Percentiles rank a stretch among this genome's conserved stretches.
Conservation (phyloP, 2,888 invertebrate species). For the Platycnemis pennipes region DNA sequence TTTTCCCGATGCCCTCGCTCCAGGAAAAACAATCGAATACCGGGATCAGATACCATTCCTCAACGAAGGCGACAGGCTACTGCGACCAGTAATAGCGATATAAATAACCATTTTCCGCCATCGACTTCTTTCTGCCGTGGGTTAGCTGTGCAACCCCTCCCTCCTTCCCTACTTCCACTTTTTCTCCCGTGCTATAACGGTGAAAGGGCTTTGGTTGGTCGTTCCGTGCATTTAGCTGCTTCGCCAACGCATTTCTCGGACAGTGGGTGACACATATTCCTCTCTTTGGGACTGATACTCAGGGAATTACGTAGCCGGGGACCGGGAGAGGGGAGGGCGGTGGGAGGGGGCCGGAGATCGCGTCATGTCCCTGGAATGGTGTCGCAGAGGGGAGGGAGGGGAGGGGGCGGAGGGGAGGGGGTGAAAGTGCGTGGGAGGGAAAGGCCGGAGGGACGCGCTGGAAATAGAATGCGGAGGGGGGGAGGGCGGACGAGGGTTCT, state of each 20-base stretch:
- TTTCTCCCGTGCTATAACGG: background rate
- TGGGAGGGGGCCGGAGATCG: constrained; percentile 32
- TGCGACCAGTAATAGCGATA: background rate
- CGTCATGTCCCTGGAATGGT: constrained; percentile 64
- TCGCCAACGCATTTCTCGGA: constrained; percentile 44
- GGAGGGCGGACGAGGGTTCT: background rate
- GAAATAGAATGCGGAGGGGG: constrained; percentile 8
- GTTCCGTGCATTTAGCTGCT: background rate
- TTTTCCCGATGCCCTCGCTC: background rate
- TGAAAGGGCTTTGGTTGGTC: constrained; percentile 24
- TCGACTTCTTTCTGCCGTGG: background rate
- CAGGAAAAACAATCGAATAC: background rate
- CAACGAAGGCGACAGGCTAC: background rate
- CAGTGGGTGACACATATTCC: constrained; percentile 58
- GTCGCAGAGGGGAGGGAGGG: background rate
- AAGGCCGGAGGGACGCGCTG: background rate
- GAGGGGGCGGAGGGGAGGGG: background rate
- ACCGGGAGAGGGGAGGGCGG: background rate
- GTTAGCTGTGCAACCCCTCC: background rate
- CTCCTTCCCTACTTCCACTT: too few relatives aligned
- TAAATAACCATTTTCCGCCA: background rate
- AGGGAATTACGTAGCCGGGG: constrained; percentile 46
- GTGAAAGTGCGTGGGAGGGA: background rate
- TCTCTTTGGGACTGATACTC: constrained; percentile 33
- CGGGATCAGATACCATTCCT: background rate